Percentiles rank a stretch among this genome's conserved stretches.
These are phyloP conservation scores for Eupleurogrammus muticus DNA, from an alignment of 2,797 vertebrate species.

Conservation along the genomic window DNA sequence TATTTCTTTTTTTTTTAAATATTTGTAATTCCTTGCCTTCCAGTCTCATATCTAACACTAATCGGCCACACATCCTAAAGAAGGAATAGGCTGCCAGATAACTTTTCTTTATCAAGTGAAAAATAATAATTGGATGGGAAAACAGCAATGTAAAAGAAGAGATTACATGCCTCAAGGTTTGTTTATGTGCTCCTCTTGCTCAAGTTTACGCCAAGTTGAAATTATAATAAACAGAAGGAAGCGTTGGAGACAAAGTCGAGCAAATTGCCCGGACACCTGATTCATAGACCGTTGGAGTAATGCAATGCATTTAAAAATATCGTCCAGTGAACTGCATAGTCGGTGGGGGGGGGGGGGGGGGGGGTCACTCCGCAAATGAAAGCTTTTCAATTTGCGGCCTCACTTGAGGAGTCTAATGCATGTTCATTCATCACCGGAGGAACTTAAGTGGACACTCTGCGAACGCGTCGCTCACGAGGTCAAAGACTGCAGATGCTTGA, in stretches of 20 bases:
- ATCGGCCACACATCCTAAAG: conserved; percentile 59
- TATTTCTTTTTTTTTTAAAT: conserved; percentile 31
- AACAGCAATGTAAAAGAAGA: conserved; percentile 39
- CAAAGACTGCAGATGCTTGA: conserved; percentile 5
- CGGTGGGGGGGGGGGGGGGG: too few species aligned
- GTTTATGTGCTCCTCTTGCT: not conserved
- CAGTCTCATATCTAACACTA: conserved; percentile 68
- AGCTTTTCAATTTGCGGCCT: conserved; percentile 59
- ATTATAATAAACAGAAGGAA: conserved; percentile 11
- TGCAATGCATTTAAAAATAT: conserved; percentile 54
- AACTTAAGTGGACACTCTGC: conserved; percentile 35
- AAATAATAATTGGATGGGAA: conserved; percentile 61
- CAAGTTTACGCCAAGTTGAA: conserved; percentile 36
- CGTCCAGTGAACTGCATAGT: conserved; percentile 58
- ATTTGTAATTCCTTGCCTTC: conserved; percentile 46
- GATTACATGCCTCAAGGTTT: not conserved
- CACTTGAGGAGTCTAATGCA: conserved; percentile 29
- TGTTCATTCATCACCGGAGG: conserved; percentile 46
- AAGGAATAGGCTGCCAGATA: conserved; percentile 42
- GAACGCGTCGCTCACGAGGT: conserved; percentile 12
- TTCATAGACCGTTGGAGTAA: not conserved
- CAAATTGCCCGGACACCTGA: conserved; percentile 35
- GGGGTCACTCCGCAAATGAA: conserved; percentile 43
- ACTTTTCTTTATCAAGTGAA: conserved; percentile 54
- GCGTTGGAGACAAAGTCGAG: conserved; percentile 20